Evolutionary conservation across 2,797 vertebrate species (phyloP), one percentile per base, ranked within the genome.

Genomic region (Phaenicophaeus curvirostris): DNA sequence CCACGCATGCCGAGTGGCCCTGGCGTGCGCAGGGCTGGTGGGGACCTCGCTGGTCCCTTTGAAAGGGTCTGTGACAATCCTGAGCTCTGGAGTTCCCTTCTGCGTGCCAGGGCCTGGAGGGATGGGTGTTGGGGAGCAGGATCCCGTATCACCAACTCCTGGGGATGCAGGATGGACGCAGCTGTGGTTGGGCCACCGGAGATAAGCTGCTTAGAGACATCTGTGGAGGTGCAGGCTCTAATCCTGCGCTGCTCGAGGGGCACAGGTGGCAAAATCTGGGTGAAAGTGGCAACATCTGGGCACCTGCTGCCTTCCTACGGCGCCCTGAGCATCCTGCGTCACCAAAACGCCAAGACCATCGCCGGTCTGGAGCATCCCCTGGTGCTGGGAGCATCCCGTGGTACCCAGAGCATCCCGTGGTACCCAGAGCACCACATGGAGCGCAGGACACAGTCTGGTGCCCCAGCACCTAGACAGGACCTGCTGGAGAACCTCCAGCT

Each of bases 171-270:
- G 53, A 78, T 67, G 77, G 86, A 51, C 63, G 0, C 33, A 23
- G 75, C 42, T 31, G 63, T 74, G 72, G 37, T 31, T 33, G 3
- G 2, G 68, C 35, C 68, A 39, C 76, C 72, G 75, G 68, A 77
- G 85, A 80, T 94, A 93, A 96, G 89, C 94, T 54, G 82, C 93
- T 93, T 92, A 94, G 53, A 31, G 75, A 57, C 72, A 61, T 74
- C 59, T 42, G 82, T 18, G 61, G 71, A 89, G 79, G 76, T 63
- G 72, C 54, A 74, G 33, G 72, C 28, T 69, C 27, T 91, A 67
- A 83, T 83, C 11, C 19, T 14, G 51, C 3, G 9, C 20, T 20
- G 77, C 35, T 53, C 1, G 1, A 8, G 14, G 71, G 73, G 31
- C 35, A 24, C 1, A 16, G 33, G 62, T 86, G 76, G 50, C 63